These are phyloP conservation scores for Nudaria mundana DNA, from an alignment of 2,888 invertebrate species.

Conservation along the genomic window DNA sequence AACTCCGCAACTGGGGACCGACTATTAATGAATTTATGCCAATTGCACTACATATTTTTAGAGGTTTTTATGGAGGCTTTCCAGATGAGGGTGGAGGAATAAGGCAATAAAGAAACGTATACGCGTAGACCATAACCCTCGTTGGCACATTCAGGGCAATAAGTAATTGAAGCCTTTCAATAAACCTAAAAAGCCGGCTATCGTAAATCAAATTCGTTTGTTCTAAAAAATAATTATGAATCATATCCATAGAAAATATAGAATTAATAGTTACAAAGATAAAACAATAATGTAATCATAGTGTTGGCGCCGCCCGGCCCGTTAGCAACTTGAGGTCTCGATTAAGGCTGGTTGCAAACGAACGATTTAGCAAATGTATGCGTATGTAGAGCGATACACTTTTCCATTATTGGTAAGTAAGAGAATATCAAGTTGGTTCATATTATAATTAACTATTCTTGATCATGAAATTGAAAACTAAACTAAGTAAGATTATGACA, in stretches of 20 bases:
- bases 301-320: conserved; percentile 46
- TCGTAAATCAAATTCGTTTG: conserved; percentile 15
- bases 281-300: conserved; percentile 51
- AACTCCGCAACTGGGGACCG: conserved; percentile 15
- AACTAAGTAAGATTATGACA: no score
- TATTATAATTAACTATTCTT: no score
- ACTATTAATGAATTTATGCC: conserved; percentile 23
- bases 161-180: no score
- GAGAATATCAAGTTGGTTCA: no score
- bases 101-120: no score
- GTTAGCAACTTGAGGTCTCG: conserved; percentile 35
- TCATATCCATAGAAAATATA: conserved; percentile 37
- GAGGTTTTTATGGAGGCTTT: no score
- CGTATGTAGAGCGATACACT: not conserved
- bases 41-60: conserved; percentile 12
- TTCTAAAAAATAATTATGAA: conserved; percentile 23
- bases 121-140: no score
- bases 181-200: conserved; percentile 8
- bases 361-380: conserved; percentile 11
- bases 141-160: no score
- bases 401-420: no score
- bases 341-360: conserved; percentile 22
- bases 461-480: no score
- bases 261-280: conserved; percentile 55
- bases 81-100: no score